phyloP scores from a whole-genome alignment of 2,888 invertebrate species.

The Limenitis arthemis region DNA sequence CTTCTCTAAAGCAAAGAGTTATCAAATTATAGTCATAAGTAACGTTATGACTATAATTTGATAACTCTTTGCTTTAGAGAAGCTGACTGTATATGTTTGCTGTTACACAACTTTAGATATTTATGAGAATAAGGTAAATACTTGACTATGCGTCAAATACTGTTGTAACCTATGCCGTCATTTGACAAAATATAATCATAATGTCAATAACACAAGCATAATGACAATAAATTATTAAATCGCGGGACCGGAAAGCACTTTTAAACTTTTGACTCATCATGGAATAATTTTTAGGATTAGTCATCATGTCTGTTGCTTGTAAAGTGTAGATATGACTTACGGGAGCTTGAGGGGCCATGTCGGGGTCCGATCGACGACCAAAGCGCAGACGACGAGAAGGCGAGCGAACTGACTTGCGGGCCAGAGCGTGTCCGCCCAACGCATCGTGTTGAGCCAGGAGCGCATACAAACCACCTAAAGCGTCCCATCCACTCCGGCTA shows the following conservation, averaged over 20 bases:
- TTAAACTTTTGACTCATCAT: no score
- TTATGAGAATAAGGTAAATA: no score
- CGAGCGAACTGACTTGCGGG: slow-evolving; percentile 83
- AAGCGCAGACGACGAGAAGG: slow-evolving; percentile 84
- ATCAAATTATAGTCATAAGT: no score
- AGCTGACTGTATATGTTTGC: not conserved
- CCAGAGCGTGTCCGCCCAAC: slow-evolving; percentile 78
- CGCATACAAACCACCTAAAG: slow-evolving; percentile 73
- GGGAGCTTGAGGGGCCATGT: slow-evolving; percentile 68
- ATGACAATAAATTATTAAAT: no score
- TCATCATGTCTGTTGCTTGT: not conserved
- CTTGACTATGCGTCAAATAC: no score
- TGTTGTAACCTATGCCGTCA: no score
- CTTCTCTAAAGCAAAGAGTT: no score
- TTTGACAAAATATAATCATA: no score
- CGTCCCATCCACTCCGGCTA: slow-evolving; percentile 52
- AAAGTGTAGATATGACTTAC: slow-evolving; percentile 31
- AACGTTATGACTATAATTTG: not conserved
- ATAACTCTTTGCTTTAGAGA: not conserved
- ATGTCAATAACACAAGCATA: no score
- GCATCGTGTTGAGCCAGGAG: slow-evolving; percentile 75
- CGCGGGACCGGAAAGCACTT: no score
- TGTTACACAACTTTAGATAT: not conserved
- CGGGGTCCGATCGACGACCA: slow-evolving; percentile 81
- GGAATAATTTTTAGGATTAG: not conserved